phyloP scores from a whole-genome alignment of 2,888 invertebrate genomes.

The Hirudinaria manillensis region DNA sequence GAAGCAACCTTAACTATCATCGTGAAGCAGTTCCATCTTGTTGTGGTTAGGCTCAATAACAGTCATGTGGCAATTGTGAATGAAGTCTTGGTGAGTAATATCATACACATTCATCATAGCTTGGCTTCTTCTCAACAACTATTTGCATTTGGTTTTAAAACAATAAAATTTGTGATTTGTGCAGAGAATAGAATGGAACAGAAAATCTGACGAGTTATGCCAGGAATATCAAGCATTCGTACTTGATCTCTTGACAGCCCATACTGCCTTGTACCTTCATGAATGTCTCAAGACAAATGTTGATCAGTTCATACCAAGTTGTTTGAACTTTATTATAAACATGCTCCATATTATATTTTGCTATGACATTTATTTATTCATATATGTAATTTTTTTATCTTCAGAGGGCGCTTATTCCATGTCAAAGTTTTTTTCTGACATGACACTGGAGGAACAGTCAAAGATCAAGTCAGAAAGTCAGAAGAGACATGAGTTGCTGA shows the following conservation, averaged over 20 bases:
- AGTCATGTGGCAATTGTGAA: background rate
- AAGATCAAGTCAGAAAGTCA: background rate
- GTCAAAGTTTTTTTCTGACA: background rate
- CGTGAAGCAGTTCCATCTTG: conserved; percentile 6
- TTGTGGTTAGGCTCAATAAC: conserved; percentile 7
- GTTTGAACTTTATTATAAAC: too few species aligned
- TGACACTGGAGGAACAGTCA: background rate
- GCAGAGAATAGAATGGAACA: conserved; percentile 15
- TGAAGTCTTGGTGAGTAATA: conserved; percentile 24
- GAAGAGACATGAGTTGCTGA: conserved; percentile 8
- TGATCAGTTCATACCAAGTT: conserved; percentile 23
- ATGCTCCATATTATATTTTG: too few species aligned
- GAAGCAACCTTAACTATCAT: conserved; percentile 3
- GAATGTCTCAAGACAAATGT: conserved; percentile 14
- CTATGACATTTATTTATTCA: too few species aligned
- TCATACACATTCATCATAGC: background rate
- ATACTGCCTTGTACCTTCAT: conserved; percentile 17
- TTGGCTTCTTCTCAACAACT: background rate
- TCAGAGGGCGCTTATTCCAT: background rate
- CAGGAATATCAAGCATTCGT: conserved; percentile 6
- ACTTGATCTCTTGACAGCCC: conserved; percentile 21
- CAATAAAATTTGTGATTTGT: background rate
- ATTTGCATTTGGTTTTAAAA: background rate
- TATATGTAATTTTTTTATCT: too few species aligned
- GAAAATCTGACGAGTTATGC: background rate